Conservation (phyloP, 2,113 vertebrate genomes). For the Ardeotis arabs region DNA sequence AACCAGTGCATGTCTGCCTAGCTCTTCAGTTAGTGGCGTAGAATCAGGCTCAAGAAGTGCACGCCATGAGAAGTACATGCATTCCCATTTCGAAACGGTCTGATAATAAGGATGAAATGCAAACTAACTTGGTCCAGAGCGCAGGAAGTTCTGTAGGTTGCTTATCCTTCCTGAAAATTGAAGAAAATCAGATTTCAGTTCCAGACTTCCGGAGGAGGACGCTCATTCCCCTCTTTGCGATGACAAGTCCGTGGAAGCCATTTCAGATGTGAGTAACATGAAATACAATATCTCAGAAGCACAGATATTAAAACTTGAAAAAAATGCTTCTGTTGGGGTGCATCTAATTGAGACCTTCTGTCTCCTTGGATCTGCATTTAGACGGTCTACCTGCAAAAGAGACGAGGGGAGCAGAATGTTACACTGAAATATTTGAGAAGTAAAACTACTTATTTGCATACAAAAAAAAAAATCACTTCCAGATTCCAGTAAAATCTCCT, state of each 20-base stretch:
- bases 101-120: not conserved
- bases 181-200: not conserved
- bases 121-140: not conserved
- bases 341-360: not conserved
- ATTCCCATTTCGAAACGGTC: not conserved
- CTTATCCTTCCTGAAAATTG: not conserved
- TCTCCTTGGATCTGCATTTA: not conserved
- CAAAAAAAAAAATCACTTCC: not conserved
- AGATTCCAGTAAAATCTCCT: not conserved
- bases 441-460: not conserved
- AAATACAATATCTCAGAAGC: not conserved
- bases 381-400: not conserved
- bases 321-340: not conserved
- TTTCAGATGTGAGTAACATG: not conserved
- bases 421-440: not conserved
- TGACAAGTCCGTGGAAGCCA: not conserved
- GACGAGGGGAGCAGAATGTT: not conserved
- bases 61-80: not conserved
- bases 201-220: not conserved
- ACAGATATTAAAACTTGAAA: not conserved
- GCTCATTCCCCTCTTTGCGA: not conserved
- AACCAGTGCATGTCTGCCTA: not conserved
- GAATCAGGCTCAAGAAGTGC: not conserved
- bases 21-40: not conserved
- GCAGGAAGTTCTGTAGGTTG: not conserved